Evolutionary conservation across 1,140 invertebrate species (phyloP).

Genomic region (Manduca sexta): DNA sequence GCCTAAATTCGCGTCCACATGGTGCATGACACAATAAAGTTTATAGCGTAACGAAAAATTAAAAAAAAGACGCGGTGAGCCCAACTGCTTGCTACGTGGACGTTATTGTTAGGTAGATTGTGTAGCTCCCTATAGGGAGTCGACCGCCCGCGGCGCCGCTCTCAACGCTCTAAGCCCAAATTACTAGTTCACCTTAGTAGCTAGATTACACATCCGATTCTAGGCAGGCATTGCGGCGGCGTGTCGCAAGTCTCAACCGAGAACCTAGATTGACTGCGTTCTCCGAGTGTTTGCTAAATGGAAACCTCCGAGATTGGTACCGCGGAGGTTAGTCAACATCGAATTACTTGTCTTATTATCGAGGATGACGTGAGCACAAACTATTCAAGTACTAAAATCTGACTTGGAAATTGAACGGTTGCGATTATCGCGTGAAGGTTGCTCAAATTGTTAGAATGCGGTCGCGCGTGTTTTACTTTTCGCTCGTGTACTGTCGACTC

Average conservation of each 20-base stretch:
- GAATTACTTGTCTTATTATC: neutral
- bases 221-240: constrained; percentile 9
- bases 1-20: constrained; percentile 47
- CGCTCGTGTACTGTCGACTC: constrained; percentile 34
- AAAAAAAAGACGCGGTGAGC: constrained; percentile 41
- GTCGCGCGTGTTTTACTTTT: constrained; percentile 1
- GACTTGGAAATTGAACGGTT: too few species aligned
- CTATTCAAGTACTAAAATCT: too few species aligned
- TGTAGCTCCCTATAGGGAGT: constrained; percentile 38
- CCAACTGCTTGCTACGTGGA: constrained; percentile 53
- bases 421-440: too few species aligned
- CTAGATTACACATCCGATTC: constrained; percentile 17
- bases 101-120: constrained; percentile 51
- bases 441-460: too few species aligned
- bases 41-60: constrained; percentile 46
- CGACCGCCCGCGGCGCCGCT: constrained; percentile 42
- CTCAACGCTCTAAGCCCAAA: constrained; percentile 47
- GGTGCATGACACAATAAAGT: constrained; percentile 46
- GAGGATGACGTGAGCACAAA: neutral
- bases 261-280: constrained; percentile 9
- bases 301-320: neutral
- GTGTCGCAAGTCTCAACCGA: constrained; percentile 16
- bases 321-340: too few species aligned
- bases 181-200: constrained; percentile 36
- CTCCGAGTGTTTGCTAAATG: neutral